Percentiles rank a stretch among this genome's conserved stretches.
These are phyloP conservation scores for Cosmia trapezina DNA, from an alignment of 2,888 invertebrate species.

Conservation along the genomic window DNA sequence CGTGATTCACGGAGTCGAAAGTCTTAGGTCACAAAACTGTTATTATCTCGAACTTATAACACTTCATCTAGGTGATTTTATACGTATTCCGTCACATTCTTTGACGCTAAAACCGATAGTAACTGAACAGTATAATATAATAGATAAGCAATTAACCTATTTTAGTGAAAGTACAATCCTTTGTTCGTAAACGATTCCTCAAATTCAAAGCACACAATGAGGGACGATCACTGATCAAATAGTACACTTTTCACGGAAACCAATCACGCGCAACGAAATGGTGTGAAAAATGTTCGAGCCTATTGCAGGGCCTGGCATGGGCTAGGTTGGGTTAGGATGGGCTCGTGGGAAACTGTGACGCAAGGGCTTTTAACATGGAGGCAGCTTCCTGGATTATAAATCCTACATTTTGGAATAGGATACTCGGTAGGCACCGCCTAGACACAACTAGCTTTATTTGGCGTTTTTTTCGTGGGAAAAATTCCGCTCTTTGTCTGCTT, in stretches of 20 bases:
- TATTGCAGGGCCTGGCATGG: slow-evolving; percentile 78
- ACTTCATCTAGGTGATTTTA: background rate
- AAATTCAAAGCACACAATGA: slow-evolving; percentile 74
- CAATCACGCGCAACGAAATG: slow-evolving; percentile 80
- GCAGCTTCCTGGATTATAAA: slow-evolving; percentile 40
- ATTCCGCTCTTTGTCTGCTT: slow-evolving; percentile 39
- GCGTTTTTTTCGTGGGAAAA: slow-evolving; percentile 54
- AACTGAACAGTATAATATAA: slow-evolving; percentile 17
- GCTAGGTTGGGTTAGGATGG: slow-evolving; percentile 81
- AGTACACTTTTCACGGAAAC: slow-evolving; percentile 77
- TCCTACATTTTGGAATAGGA: slow-evolving; percentile 25
- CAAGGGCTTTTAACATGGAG: slow-evolving; percentile 51
- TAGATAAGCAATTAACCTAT: slow-evolving; percentile 63
- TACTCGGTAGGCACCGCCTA: slow-evolving; percentile 4
- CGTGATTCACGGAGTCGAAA: background rate
- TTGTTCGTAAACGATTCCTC: slow-evolving; percentile 70
- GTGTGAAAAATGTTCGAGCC: slow-evolving; percentile 83
- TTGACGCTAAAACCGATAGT: background rate
- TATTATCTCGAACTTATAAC: too few species aligned
- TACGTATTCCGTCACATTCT: background rate
- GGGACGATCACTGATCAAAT: slow-evolving; percentile 75
- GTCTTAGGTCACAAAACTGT: background rate
- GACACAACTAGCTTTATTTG: background rate
- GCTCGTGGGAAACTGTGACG: slow-evolving; percentile 80
- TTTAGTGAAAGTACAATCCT: slow-evolving; percentile 77